A percentile compares a stretch with the other conserved stretches of the same genome.
Evolutionary conservation across 2,888 invertebrate species (phyloP).

Genomic region (Cotesia congregata): DNA sequence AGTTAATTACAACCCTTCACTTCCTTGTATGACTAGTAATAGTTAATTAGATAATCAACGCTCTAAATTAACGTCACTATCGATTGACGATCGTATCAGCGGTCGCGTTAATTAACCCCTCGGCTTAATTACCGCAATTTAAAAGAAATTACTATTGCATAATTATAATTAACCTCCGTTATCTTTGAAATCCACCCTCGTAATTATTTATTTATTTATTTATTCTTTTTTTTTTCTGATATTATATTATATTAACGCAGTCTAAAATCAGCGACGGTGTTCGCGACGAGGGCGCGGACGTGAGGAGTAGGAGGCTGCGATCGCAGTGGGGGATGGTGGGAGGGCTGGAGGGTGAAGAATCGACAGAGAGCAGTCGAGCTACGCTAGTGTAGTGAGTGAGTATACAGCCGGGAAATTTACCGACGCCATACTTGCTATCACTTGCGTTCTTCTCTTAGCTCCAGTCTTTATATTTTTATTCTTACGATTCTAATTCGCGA

Average conservation of each 20-base stretch:
- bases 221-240: no score
- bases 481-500: no score
- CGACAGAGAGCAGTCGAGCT: conserved; percentile 3
- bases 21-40: no score
- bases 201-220: no score
- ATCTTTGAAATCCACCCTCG: no score
- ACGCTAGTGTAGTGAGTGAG: conserved; percentile 14
- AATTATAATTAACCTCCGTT: no score
- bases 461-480: no score
- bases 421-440: conserved; percentile 34
- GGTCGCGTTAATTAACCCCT: not conserved
- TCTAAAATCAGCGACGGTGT: not conserved
- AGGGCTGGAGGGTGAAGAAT: conserved; percentile 19
- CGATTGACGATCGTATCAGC: not conserved
- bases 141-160: not conserved
- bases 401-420: conserved; percentile 24
- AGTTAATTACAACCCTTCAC: no score
- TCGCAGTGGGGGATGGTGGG: conserved; percentile 19
- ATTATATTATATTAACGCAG: no score
- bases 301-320: conserved; percentile 13
- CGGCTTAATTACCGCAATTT: not conserved
- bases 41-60: not conserved
- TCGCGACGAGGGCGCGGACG: conserved; percentile 11
- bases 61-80: not conserved
- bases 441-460: not conserved